These are phyloP conservation scores for Megaceryle torquata DNA, from an alignment of 2,113 vertebrate species.

Conservation along the genomic window DNA sequence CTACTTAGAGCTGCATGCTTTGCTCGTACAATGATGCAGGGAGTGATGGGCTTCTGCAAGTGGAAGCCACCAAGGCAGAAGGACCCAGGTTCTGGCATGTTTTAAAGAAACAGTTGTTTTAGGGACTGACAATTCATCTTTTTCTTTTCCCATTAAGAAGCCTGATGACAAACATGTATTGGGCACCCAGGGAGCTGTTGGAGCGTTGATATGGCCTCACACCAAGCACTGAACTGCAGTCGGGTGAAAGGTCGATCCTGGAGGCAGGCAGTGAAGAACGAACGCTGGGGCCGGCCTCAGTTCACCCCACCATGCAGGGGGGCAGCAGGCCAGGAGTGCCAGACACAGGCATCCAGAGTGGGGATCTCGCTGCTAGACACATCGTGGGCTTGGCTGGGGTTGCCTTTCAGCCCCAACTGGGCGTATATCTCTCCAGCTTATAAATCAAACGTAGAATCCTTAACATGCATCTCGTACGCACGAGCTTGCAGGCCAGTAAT, in stretches of 20 bases:
- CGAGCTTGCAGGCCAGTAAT: not conserved
- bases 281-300: not conserved
- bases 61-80: not conserved
- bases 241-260: accelerated
- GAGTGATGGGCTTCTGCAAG: not conserved
- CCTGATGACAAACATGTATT: not conserved
- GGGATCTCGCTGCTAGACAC: not conserved
- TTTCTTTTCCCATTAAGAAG: not conserved
- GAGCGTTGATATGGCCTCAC: not conserved
- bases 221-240: not conserved
- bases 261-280: not conserved
- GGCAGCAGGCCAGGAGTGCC: not conserved
- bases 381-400: not conserved
- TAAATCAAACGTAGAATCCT: not conserved
- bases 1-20: not conserved
- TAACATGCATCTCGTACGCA: not conserved
- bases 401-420: not conserved
- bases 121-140: not conserved
- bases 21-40: not conserved
- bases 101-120: not conserved
- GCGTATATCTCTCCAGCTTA: accelerated
- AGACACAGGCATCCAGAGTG: accelerated
- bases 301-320: not conserved
- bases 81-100: not conserved
- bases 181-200: not conserved